Base-by-base conservation (phyloP, 2,888 invertebrate genomes). In the Stegana nigrithorax region DNA sequence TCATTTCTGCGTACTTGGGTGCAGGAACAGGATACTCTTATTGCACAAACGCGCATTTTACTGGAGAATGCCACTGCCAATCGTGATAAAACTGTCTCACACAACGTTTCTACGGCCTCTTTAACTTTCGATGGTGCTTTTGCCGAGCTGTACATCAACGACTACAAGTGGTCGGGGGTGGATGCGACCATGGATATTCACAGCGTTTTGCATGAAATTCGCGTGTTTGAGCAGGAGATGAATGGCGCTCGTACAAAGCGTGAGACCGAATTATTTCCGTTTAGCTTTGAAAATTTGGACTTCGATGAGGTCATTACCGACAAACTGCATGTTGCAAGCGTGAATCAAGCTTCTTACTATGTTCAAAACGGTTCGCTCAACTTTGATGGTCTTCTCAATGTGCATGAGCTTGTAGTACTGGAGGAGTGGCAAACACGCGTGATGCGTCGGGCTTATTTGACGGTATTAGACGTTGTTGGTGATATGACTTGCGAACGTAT, bases 401-500 rank as follows among this genome's bases (percentile, higher is more conserved):
- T 81, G n/a, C 71, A 73, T 1, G 64, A 71, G 0, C 36, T 81
- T 36, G 66, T 74, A 42, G 71, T 78, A n/a, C 50, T 72, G 56
- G 69, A 70, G 14, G 56, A 56, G 36, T 66, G 65, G 4, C 67
- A 63, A 0, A 44, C 62, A 1, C 63, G 62, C 7, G 60, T 50
- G 14, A 39, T 62, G 4, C 62, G 64, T 27, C 58, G 62, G 55
- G 4, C 29, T 2, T 55, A 62, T 57, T n/a, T 63, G 14, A 59
- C 63, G 12, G 29, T 19, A 7, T 53, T 81, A 10, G 17, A 66
- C 5, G 61, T 83, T 5, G 65, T 71, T 12, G 81, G 78, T 1
- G 69, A 85, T 63, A 59, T 87, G 1, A 62, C 73, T 4, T 83
- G 81, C 61, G 72, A 82, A 1, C 78, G 63, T 10, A 84, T 90